phyloP scores from a whole-genome alignment of 2,888 invertebrate genomes.

The Zhuqinia jingwanae region DNA sequence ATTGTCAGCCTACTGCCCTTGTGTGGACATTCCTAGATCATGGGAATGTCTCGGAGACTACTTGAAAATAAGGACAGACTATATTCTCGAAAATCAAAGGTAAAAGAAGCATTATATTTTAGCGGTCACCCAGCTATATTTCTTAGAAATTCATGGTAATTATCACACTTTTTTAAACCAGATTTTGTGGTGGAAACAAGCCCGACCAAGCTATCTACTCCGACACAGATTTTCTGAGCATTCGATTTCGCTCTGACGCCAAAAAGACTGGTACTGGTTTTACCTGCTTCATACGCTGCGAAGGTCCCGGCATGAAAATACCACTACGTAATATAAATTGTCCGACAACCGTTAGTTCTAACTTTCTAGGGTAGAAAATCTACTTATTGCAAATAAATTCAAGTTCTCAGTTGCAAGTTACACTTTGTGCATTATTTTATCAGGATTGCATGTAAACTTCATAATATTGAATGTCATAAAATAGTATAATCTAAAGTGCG shows the following conservation, averaged over 20 bases:
- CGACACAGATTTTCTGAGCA: conserved; percentile 67
- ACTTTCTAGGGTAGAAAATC: neutral
- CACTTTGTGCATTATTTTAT: neutral
- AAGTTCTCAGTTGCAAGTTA: neutral
- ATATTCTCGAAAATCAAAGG: conserved; percentile 54
- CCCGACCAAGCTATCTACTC: conserved; percentile 71
- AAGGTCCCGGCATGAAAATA: conserved; percentile 66
- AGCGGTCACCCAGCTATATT: too few relatives aligned
- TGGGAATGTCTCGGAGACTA: conserved; percentile 74
- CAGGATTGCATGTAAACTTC: neutral
- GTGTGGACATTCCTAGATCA: conserved; percentile 72
- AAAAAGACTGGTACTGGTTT: conserved; percentile 72
- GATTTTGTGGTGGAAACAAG: conserved; percentile 75
- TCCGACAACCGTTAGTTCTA: conserved; percentile 31
- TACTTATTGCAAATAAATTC: neutral
- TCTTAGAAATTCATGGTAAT: neutral
- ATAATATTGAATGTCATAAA: too few relatives aligned
- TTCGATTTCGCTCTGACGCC: conserved; percentile 70
- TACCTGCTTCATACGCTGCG: conserved; percentile 73
- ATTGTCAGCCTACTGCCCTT: conserved; percentile 72
- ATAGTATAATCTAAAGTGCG: too few relatives aligned
- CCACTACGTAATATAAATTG: conserved; percentile 22
- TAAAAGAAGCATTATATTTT: too few relatives aligned
- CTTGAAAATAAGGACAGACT: conserved; percentile 70
- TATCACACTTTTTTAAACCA: conserved; percentile 3